phyloP scores from a whole-genome alignment of 2,113 vertebrate species.

The Phrynocephalus versicolor region DNA sequence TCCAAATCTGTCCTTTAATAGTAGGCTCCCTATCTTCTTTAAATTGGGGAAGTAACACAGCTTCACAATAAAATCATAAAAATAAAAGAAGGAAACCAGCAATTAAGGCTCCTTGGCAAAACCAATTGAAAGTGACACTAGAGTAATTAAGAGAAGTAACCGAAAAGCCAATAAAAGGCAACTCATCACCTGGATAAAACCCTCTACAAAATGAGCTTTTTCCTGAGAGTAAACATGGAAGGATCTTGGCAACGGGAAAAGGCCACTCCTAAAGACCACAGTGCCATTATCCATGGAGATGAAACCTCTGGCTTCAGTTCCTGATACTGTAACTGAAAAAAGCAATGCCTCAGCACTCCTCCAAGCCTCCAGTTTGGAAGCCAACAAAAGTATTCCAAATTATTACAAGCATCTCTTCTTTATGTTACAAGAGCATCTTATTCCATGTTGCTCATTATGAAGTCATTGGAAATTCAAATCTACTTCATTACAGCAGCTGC shows the following conservation, averaged over 20 bases:
- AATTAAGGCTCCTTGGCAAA: not conserved
- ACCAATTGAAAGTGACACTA: not conserved
- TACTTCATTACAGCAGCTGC: conserved; percentile 34
- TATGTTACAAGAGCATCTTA: conserved; percentile 7
- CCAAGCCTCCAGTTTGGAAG: not conserved
- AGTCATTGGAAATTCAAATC: conserved; percentile 46
- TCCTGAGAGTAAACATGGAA: not conserved
- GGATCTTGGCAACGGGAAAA: not conserved
- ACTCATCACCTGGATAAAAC: not conserved
- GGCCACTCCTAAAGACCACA: not conserved
- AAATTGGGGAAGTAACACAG: not conserved
- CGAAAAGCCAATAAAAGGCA: not conserved
- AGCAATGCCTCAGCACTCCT: not conserved
- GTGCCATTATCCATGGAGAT: not conserved
- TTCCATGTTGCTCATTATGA: conserved; percentile 33
- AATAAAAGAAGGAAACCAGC: not conserved
- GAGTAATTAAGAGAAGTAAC: not conserved
- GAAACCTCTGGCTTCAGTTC: not conserved
- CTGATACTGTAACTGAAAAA: not conserved
- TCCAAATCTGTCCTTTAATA: not conserved
- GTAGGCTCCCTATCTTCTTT: not conserved
- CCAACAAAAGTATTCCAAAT: not conserved
- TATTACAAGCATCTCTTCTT: not conserved
- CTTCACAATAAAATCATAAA: not conserved
- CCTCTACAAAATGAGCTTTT: not conserved